Conservation (phyloP, 2,888 invertebrate genomes). For the Phorcus lineatus region DNA sequence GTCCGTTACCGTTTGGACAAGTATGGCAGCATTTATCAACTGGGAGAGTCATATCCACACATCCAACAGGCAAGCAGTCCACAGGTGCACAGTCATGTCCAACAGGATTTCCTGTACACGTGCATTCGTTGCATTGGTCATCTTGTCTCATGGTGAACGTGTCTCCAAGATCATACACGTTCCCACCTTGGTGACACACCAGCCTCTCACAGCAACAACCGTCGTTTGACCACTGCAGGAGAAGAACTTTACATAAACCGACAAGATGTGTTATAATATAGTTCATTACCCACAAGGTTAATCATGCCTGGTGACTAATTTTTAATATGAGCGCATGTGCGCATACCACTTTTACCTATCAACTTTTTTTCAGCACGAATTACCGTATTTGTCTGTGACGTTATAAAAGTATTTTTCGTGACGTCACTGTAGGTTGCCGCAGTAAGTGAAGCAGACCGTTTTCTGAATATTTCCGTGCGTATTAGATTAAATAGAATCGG, state of each 20-base stretch:
- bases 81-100: neutral
- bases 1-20: neutral
- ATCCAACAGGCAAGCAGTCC: neutral
- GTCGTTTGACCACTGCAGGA: neutral
- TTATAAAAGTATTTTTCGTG: too few relatives aligned
- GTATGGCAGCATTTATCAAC: neutral
- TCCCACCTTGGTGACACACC: neutral
- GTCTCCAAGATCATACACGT: neutral
- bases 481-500: too few relatives aligned
- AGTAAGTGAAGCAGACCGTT: too few relatives aligned
- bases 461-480: too few relatives aligned
- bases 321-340: too few relatives aligned
- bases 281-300: too few relatives aligned
- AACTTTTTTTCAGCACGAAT: too few relatives aligned
- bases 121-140: neutral
- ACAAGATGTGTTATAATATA: too few relatives aligned
- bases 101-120: neutral
- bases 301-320: too few relatives aligned
- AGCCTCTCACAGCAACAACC: neutral
- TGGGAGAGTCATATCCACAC: neutral
- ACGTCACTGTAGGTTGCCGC: too few relatives aligned
- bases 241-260: neutral
- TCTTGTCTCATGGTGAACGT: neutral
- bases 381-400: too few relatives aligned
- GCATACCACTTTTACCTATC: too few relatives aligned